A percentile compares a stretch with the other conserved stretches of the same genome.
Conservation (phyloP, 2,888 invertebrate species). For the Megaustenia siamemsis region DNA sequence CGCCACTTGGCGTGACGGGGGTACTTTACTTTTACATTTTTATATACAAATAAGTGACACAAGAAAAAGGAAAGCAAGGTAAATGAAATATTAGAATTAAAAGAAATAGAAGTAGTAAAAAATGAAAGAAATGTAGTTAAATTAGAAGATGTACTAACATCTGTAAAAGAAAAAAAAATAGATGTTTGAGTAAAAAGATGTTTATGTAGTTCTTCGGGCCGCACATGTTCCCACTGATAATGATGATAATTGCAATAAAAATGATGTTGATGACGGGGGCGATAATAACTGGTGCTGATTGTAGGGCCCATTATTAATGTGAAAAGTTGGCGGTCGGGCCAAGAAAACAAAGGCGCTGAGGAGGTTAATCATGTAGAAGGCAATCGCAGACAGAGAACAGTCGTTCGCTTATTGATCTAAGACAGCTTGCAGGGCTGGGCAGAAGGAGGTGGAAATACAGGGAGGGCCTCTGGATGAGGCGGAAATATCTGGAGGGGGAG, state of each 20-base stretch:
- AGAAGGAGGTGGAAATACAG: background rate
- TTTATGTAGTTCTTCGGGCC: too few relatives aligned
- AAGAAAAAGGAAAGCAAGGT: too few relatives aligned
- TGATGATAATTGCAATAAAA: background rate
- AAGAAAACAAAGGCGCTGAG: conserved; percentile 6
- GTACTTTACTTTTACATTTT: too few relatives aligned
- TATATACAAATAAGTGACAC: too few relatives aligned
- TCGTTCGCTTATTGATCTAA: conserved; percentile 31
- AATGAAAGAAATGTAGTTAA: too few relatives aligned
- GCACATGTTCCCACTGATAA: background rate
- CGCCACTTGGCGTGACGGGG: too few relatives aligned
- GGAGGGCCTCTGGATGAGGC: background rate
- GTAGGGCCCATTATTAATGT: conserved; percentile 10
- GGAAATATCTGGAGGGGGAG: background rate
- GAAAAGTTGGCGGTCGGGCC: background rate
- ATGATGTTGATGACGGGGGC: background rate
- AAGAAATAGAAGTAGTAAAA: too few relatives aligned
- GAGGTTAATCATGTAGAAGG: conserved; percentile 29
- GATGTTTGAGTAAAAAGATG: too few relatives aligned
- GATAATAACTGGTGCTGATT: background rate
- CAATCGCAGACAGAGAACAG: background rate
- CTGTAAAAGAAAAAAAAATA: too few relatives aligned
- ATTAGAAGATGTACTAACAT: too few relatives aligned
- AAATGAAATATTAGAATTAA: too few relatives aligned
- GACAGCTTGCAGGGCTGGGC: background rate